phyloP scores from a whole-genome alignment of 2,113 vertebrate genomes.

The Ceuthmochares aereus region DNA sequence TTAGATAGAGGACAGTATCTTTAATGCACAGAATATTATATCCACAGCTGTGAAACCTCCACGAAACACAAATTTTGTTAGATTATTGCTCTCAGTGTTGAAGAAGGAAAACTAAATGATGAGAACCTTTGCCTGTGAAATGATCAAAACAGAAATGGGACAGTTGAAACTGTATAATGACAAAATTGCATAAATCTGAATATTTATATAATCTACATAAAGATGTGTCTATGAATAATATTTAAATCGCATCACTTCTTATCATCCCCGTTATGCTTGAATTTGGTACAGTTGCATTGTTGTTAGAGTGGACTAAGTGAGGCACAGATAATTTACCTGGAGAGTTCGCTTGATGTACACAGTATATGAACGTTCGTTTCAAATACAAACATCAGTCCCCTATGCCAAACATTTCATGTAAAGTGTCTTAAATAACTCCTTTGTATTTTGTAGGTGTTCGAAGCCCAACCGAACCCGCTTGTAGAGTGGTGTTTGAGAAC shows the following conservation, averaged over 20 bases:
- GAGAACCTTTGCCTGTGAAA: not conserved
- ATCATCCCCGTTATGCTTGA: not conserved
- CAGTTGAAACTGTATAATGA: not conserved
- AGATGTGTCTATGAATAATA: not conserved
- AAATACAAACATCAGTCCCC: not conserved
- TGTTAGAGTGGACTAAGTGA: fast-evolving
- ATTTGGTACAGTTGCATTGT: not conserved
- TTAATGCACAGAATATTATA: not conserved
- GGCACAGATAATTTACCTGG: not conserved
- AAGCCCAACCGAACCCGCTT: constrained; percentile 86
- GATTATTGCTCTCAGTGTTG: not conserved
- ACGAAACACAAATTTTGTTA: not conserved
- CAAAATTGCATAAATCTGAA: not conserved
- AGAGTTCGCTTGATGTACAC: not conserved
- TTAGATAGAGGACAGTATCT: not conserved
- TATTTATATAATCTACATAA: not conserved
- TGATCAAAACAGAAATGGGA: not conserved
- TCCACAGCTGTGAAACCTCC: not conserved
- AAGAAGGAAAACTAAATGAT: not conserved
- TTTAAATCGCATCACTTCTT: not conserved
- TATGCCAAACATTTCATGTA: not conserved
- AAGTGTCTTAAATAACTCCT: not conserved
- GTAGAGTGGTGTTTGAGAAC: constrained; percentile 92
- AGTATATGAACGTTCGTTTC: fast-evolving
- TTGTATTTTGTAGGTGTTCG: constrained; percentile 73